phyloP scores from a whole-genome alignment of 2,888 invertebrate species.

The Rhamnusium bicolor region DNA sequence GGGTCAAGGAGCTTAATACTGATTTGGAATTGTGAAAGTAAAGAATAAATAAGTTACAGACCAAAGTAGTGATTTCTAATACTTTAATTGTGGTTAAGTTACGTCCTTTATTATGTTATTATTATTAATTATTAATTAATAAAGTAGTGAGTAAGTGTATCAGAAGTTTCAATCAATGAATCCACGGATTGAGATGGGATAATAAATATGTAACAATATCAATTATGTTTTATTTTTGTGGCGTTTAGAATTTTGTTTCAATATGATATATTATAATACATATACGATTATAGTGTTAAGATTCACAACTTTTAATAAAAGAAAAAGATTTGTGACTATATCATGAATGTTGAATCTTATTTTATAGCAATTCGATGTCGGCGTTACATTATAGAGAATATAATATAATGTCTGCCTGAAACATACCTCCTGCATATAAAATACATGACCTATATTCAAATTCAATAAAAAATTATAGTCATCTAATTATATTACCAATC shows the following conservation, averaged over 20 bases:
- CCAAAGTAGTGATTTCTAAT: too few species aligned
- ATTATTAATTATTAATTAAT: too few species aligned
- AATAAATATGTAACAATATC: too few species aligned
- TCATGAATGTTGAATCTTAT: slow-evolving; percentile 32
- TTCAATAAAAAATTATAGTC: neutral
- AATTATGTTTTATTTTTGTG: too few species aligned
- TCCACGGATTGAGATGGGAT: too few species aligned
- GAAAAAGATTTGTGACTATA: slow-evolving; percentile 15
- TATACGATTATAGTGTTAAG: slow-evolving; percentile 27
- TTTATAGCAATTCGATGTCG: slow-evolving; percentile 10
- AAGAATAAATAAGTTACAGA: too few species aligned
- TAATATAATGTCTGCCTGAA: slow-evolving; percentile 7
- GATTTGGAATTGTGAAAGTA: too few species aligned
- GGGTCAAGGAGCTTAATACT: too few species aligned
- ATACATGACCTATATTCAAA: neutral
- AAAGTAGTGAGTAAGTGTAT: too few species aligned
- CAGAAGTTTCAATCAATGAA: too few species aligned
- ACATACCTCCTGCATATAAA: neutral
- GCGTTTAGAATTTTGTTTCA: slow-evolving; percentile 10
- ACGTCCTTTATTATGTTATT: too few species aligned
- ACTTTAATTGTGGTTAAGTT: too few species aligned
- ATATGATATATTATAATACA: slow-evolving; percentile 16
- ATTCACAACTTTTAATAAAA: slow-evolving; percentile 34
- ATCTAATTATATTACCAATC: neutral
- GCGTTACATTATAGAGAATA: neutral